These are phyloP conservation scores for Trichoplusia ni DNA, from an alignment of 1,140 invertebrate genomes.

Conservation along the genomic window DNA sequence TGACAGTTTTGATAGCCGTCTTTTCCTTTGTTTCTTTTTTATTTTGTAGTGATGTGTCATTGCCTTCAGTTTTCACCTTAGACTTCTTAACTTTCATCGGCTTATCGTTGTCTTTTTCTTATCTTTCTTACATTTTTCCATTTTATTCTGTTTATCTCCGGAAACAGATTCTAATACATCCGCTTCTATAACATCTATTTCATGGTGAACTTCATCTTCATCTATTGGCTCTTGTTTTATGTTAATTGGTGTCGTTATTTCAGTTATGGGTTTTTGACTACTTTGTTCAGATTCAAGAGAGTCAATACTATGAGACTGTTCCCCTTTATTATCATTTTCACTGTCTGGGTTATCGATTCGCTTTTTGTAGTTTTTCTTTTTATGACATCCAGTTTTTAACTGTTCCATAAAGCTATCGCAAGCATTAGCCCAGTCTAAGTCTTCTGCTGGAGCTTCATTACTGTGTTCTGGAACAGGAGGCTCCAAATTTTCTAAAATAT, in stretches of 20 bases:
- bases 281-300: constrained; percentile 1
- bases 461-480: constrained; percentile 29
- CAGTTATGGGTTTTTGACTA: background rate
- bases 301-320: constrained; percentile 43
- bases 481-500: constrained; percentile 51
- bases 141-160: constrained; percentile 44
- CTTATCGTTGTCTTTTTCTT: constrained; percentile 55
- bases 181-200: constrained; percentile 35
- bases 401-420: constrained; percentile 89
- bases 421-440: constrained; percentile 84
- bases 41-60: constrained; percentile 44
- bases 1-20: constrained; percentile 52
- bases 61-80: constrained; percentile 53
- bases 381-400: constrained; percentile 82
- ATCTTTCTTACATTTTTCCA: constrained; percentile 46
- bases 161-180: constrained; percentile 25
- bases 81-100: constrained; percentile 48
- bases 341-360: constrained; percentile 55
- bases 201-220: constrained; percentile 51
- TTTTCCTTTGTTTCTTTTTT: constrained; percentile 64
- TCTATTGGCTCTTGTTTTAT: constrained; percentile 73
- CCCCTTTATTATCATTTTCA: constrained; percentile 55
- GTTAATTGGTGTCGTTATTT: background rate
- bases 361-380: constrained; percentile 83
- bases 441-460: constrained; percentile 48